These are phyloP conservation scores for Phasia obesa DNA, from an alignment of 2,888 invertebrate genomes.

Conservation along the genomic window DNA sequence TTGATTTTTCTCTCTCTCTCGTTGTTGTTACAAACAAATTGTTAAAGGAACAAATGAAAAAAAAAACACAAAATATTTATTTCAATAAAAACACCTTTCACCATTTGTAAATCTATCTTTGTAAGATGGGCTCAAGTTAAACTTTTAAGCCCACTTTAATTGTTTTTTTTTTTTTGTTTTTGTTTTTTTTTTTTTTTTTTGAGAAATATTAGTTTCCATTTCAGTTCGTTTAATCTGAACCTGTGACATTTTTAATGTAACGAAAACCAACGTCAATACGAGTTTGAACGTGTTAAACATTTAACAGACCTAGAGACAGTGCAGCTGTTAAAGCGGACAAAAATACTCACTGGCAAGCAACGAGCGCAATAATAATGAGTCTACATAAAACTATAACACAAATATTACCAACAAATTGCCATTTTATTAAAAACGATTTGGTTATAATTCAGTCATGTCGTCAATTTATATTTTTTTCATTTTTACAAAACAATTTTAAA, in stretches of 20 bases:
- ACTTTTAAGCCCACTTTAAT: slow-evolving; percentile 51
- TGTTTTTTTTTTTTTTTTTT: slow-evolving; percentile 43
- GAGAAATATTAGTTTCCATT: slow-evolving; percentile 60
- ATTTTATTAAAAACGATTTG: slow-evolving; percentile 60
- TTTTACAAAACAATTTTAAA: not conserved
- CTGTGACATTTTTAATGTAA: slow-evolving; percentile 67
- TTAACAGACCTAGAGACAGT: slow-evolving; percentile 22
- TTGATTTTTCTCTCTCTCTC: slow-evolving; percentile 31
- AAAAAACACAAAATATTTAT: slow-evolving; percentile 2
- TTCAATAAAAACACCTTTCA: slow-evolving; percentile 67
- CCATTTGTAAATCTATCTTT: slow-evolving; percentile 52
- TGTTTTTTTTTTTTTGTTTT: slow-evolving; percentile 19
- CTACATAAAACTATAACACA: slow-evolving; percentile 57
- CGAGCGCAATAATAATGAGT: slow-evolving; percentile 44
- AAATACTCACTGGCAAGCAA: too few species aligned
- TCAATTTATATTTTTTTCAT: slow-evolving; percentile 51
- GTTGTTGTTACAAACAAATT: slow-evolving; percentile 46
- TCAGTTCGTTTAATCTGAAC: slow-evolving; percentile 47
- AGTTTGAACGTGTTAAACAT: slow-evolving; percentile 47
- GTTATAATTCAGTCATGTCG: slow-evolving; percentile 63
- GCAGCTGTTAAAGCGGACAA: too few species aligned
- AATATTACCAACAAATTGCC: slow-evolving; percentile 66
- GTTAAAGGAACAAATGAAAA: slow-evolving; percentile 45
- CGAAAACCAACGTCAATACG: slow-evolving; percentile 16
- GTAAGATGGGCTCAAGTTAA: slow-evolving; percentile 51